Percentiles rank a stretch among this genome's conserved stretches.
phyloP scores from a whole-genome alignment of 2,888 invertebrate genomes.

The Trachelus stipa region DNA sequence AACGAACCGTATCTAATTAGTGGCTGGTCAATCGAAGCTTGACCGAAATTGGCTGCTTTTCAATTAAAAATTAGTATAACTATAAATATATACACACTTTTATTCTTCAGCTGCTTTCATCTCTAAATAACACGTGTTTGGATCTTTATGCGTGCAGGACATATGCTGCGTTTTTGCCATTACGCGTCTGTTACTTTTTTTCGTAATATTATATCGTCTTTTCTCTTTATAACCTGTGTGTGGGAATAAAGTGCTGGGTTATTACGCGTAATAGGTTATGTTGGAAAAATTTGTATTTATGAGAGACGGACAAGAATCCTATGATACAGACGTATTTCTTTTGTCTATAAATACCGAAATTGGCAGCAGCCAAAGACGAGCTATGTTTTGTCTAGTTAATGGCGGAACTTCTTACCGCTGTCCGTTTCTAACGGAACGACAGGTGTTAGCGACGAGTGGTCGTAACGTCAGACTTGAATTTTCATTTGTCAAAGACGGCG shows the following conservation, averaged over 20 bases:
- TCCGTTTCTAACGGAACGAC: neutral
- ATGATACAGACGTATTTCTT: constrained; percentile 1
- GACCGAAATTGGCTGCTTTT: neutral
- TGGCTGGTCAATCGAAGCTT: neutral
- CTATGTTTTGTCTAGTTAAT: constrained; percentile 24
- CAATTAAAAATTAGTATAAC: neutral
- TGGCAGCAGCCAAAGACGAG: constrained; percentile 17
- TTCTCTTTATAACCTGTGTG: too few relatives aligned
- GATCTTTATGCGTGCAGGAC: too few relatives aligned
- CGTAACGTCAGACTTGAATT: constrained; percentile 3
- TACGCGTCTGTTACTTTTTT: too few relatives aligned
- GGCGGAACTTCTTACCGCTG: constrained; percentile 3
- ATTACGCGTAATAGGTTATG: too few relatives aligned
- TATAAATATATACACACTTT: too few relatives aligned
- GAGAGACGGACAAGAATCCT: neutral
- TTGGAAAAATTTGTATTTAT: too few relatives aligned
- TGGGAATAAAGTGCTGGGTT: too few relatives aligned
- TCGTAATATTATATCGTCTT: too few relatives aligned
- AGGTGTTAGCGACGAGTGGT: constrained; percentile 3
- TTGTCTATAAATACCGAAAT: constrained; percentile 18
- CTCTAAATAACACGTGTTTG: too few relatives aligned
- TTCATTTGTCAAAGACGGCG: neutral
- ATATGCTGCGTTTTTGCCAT: too few relatives aligned
- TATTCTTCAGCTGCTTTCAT: too few relatives aligned
- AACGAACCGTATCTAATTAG: neutral